These are phyloP conservation scores for Phacellophora camtschatica DNA, from an alignment of 30 jellyfish, hydroid and myxozoan species.

Conservation along the genomic window DNA sequence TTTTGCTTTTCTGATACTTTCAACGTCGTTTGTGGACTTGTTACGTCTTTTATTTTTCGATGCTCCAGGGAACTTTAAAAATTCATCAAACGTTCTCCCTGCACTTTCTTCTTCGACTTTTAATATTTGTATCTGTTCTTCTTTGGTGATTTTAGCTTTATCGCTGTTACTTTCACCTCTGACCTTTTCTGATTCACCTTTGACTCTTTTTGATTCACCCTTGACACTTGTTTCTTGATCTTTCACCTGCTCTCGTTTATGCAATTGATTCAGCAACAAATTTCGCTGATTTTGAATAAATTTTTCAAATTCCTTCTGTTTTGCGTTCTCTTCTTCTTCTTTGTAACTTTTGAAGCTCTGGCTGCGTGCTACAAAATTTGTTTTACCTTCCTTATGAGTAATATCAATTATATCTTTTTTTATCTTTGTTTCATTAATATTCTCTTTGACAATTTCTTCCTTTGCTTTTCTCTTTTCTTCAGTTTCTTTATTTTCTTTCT, in stretches of 20 bases:
- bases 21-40: slow-evolving; percentile 49
- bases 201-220: not conserved
- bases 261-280: slow-evolving; percentile 17
- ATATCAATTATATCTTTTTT: not conserved
- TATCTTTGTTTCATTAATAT: slow-evolving; percentile 10
- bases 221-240: not conserved
- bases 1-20: slow-evolving; percentile 5
- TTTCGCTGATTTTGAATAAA: slow-evolving; percentile 60
- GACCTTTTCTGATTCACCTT: not conserved
- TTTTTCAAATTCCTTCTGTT: slow-evolving; percentile 45
- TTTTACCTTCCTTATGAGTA: not conserved
- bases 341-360: slow-evolving; percentile 21
- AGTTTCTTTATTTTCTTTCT: not conserved
- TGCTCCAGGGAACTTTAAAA: slow-evolving; percentile 14
- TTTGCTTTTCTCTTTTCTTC: not conserved
- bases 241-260: not conserved
- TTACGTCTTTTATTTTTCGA: slow-evolving; percentile 29
- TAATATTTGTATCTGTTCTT: not conserved
- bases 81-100: slow-evolving; percentile 34
- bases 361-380: slow-evolving; percentile 6
- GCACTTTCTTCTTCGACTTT: not conserved
- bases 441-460: slow-evolving; percentile 26
- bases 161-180: not conserved
- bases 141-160: not conserved
- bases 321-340: slow-evolving; percentile 13